A percentile compares a stretch with the other conserved stretches of the same genome.
These are phyloP conservation scores for Drosophila diplacantha DNA, from an alignment of 2,888 invertebrate species.

Conservation along the genomic window DNA sequence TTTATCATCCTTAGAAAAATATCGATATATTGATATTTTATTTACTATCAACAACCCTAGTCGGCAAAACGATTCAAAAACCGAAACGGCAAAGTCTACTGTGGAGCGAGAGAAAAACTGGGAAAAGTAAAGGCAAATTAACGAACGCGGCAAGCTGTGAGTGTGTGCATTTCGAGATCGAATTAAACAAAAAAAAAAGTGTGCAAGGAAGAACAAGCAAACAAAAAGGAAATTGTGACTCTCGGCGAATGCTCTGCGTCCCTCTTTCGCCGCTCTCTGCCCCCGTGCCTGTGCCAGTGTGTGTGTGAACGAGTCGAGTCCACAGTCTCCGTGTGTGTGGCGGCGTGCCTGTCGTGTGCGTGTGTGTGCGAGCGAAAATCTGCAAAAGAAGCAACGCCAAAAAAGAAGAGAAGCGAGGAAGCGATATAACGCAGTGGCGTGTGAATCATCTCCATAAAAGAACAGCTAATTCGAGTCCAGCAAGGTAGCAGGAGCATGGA, in stretches of 20 bases:
- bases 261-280: constrained; percentile 26
- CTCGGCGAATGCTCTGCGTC: constrained; percentile 52
- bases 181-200: constrained; percentile 4
- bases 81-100: constrained; percentile 8
- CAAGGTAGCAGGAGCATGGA: constrained; percentile 55
- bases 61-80: not conserved
- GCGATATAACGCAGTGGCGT: constrained; percentile 49
- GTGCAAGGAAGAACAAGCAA: constrained; percentile 18
- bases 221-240: constrained; percentile 21
- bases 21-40: too few relatives aligned
- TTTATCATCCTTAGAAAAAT: too few relatives aligned
- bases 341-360: constrained; percentile 35
- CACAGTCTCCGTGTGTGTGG: constrained; percentile 25
- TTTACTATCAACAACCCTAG: too few relatives aligned
- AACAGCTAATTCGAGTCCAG: constrained; percentile 28
- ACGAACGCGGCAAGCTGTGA: constrained; percentile 10
- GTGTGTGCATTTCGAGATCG: constrained; percentile 7
- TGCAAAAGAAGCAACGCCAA: constrained; percentile 58
- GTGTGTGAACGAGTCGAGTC: constrained; percentile 26
- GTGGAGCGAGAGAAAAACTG: constrained; percentile 4
- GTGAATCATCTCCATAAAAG: constrained; percentile 59
- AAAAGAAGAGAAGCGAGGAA: constrained; percentile 50
- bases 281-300: constrained; percentile 34
- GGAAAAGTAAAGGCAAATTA: constrained; percentile 1
- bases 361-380: constrained; percentile 45